phyloP scores from a whole-genome alignment of 2,113 vertebrate species.

The Cichladusa arquata region DNA sequence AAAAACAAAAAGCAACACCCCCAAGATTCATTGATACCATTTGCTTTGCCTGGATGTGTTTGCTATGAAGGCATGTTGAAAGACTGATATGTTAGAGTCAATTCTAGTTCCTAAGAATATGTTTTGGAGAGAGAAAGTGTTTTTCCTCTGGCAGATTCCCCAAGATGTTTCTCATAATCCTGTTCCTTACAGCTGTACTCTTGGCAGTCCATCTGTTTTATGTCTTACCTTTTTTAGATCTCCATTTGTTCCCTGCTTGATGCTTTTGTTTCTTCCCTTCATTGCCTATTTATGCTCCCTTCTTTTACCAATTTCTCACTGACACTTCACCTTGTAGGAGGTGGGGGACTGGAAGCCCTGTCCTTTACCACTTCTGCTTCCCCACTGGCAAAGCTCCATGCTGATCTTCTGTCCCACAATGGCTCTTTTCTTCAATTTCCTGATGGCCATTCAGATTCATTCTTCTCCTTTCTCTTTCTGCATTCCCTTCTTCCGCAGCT shows the following conservation, averaged over 20 bases:
- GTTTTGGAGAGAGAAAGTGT: not conserved
- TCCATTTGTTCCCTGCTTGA: not conserved
- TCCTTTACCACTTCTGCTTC: not conserved
- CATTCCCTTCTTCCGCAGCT: not conserved
- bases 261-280: not conserved
- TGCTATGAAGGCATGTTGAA: not conserved
- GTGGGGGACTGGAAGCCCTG: not conserved
- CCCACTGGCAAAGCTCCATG: not conserved
- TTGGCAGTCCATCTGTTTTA: not conserved
- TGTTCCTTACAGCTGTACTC: not conserved
- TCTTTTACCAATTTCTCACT: not conserved
- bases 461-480: not conserved
- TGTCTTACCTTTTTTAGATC: not conserved
- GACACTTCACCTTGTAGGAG: not conserved
- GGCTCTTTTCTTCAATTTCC: not conserved
- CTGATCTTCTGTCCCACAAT: not conserved
- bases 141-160: not conserved
- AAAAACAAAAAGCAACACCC: not conserved
- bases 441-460: not conserved
- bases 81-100: not conserved
- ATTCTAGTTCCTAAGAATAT: not conserved
- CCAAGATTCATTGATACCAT: not conserved
- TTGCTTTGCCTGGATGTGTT: not conserved
- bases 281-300: not conserved
- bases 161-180: not conserved